Evolutionary conservation across 2,113 vertebrate genomes (phyloP).

Genomic region (Eublepharis macularius): DNA sequence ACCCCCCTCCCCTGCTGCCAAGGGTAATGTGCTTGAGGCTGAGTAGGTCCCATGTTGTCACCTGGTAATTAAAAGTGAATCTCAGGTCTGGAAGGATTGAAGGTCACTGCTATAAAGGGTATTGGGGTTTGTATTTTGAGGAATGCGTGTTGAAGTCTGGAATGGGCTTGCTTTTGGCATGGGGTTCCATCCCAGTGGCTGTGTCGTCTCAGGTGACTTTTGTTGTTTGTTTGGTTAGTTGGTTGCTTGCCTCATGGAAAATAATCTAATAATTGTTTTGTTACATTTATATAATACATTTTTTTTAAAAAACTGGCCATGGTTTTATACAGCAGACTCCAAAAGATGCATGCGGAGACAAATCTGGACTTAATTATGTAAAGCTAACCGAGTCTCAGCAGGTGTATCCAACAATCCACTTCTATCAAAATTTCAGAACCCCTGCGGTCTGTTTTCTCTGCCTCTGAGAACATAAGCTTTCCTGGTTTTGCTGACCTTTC

Average conservation of each 20-base stretch:
- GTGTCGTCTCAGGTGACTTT: background rate
- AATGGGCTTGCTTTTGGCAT: background rate
- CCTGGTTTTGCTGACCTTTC: background rate
- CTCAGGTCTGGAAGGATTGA: no score
- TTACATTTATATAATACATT: conserved; percentile 9
- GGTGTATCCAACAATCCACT: background rate
- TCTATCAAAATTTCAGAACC: background rate
- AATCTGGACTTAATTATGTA: conserved; percentile 4
- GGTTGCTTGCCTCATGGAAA: conserved; percentile 11
- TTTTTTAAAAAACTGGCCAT: background rate
- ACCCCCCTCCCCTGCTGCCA: no score
- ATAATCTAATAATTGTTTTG: background rate
- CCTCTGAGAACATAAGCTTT: background rate
- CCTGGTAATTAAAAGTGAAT: no score
- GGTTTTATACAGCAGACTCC: background rate
- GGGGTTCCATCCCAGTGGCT: background rate
- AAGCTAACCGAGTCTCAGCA: background rate
- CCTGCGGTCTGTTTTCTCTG: background rate
- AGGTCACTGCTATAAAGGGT: background rate
- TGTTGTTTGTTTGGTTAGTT: background rate
- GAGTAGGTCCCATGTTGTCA: no score
- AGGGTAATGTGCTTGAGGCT: no score
- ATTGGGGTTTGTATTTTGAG: background rate
- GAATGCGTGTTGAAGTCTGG: background rate
- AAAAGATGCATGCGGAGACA: background rate